A percentile compares a stretch with the other conserved stretches of the same genome.
These are phyloP conservation scores for Mallotus villosus DNA, from an alignment of 2,797 vertebrate species.

Conservation along the genomic window DNA sequence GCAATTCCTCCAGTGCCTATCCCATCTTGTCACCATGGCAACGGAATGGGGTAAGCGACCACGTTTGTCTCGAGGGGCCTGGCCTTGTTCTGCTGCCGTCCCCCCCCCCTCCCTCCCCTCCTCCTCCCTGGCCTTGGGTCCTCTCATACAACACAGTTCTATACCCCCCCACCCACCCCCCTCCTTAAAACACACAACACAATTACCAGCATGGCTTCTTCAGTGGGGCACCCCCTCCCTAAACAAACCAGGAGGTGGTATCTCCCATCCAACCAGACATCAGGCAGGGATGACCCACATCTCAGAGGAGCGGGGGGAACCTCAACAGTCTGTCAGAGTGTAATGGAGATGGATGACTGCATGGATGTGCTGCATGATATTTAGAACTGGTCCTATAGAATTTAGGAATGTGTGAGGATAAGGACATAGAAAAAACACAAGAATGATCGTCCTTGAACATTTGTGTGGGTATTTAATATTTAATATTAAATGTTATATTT, in stretches of 20 bases:
- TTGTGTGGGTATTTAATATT: no score
- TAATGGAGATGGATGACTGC: neutral
- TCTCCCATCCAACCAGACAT: conserved; percentile 45
- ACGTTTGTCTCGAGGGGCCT: conserved; percentile 74
- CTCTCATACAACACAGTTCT: conserved; percentile 2
- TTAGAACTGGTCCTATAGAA: no score
- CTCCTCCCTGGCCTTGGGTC: neutral
- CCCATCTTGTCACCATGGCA: conserved; percentile 74
- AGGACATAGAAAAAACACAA: no score
- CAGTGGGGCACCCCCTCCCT: neutral
- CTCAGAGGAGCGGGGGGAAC: neutral
- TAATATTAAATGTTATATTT: no score
- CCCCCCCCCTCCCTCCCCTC: conserved; percentile 25
- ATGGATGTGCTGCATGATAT: no score
- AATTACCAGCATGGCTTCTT: neutral
- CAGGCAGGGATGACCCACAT: conserved; percentile 40
- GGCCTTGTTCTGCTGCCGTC: conserved; percentile 73
- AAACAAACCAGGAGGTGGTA: conserved; percentile 40
- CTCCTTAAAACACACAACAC: conserved; percentile 18
- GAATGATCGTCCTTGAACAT: no score
- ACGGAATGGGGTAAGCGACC: conserved; percentile 67
- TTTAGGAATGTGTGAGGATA: neutral
- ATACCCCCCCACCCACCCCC: conserved; percentile 15
- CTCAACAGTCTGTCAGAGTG: neutral
- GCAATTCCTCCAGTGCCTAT: conserved; percentile 71